A percentile compares a stretch with the other conserved stretches of the same genome.
Conservation (phyloP, 2,888 invertebrate species). For the Hecatera dysodea region DNA sequence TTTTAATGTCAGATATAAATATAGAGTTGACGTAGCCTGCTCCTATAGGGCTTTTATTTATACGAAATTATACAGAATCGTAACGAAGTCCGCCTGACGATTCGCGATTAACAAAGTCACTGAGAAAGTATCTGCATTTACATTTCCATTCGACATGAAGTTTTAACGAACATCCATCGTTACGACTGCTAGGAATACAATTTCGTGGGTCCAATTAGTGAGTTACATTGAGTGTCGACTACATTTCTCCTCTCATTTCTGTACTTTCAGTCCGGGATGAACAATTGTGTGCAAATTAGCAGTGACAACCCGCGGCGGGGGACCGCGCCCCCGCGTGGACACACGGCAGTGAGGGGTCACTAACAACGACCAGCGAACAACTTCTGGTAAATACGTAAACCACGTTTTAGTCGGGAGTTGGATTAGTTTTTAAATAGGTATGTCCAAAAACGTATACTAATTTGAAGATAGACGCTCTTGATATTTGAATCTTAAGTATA, state of each 20-base stretch:
- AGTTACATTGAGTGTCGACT: constrained; percentile 81
- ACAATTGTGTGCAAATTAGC: constrained; percentile 90
- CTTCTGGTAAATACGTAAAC: constrained; percentile 19
- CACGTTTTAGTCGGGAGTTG: neutral
- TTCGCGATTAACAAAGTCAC: constrained; percentile 74
- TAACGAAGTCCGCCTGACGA: constrained; percentile 68
- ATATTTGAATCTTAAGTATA: neutral
- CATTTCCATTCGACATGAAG: constrained; percentile 78
- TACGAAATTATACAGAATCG: constrained; percentile 44
- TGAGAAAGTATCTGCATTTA: constrained; percentile 74
- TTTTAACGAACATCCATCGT: constrained; percentile 80
- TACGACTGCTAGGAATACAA: constrained; percentile 74
- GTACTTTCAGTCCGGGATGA: constrained; percentile 85
- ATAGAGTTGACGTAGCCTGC: neutral
- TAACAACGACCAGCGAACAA: constrained; percentile 22
- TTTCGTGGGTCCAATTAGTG: constrained; percentile 83
- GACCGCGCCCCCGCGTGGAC: constrained; percentile 75
- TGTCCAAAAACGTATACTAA: neutral
- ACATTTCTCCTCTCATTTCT: constrained; percentile 85
- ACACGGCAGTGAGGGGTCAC: constrained; percentile 65
- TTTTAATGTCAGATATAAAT: neutral
- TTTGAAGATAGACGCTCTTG: neutral
- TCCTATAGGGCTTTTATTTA: constrained; percentile 21
- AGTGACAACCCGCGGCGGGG: constrained; percentile 82
- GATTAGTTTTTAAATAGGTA: constrained; percentile 14